Evolutionary conservation across 1,140 invertebrate species (phyloP), one percentile per base, ranked within the genome.

Genomic region (Andricus grossulariae): DNA sequence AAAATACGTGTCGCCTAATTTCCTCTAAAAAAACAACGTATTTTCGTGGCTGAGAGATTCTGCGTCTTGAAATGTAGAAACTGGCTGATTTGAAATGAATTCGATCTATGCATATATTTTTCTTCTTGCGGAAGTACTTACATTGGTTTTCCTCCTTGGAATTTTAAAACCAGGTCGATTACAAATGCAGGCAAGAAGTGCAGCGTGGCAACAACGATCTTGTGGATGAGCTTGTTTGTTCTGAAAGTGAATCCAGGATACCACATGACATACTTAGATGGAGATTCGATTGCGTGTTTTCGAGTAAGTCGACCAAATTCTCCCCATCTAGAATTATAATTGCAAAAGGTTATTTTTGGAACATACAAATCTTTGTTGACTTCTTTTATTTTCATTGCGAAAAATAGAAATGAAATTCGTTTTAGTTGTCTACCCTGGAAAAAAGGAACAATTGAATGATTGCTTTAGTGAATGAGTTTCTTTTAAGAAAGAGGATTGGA

Each of bases 191-290:
- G 97, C 25, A 97, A 85, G 83, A 94, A 94, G 84, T 98, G 97
- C 18, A 96, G 93, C 13, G 95, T 88, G 7, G 94, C 90, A 54
- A 95, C 94, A 81, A 94, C 94, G 45, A 97, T 90, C 13, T 93
- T 93, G 84, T 97, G 96, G 66, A 95, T 90, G 1, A 95, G 85
- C 51, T 94, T 92, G 74, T 94, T 96, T 5, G 94, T 95, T 50
- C 95, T 94, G 86, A 97, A 97, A 7, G 93, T 93, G 85, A 96
- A 96, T 71, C 95, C 94, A 4, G 97, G 97, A 89, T 97, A 97
- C 95, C 96, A 96, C 87, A 96, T 94, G n/a, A 96, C 93, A 81
- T 96, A 95, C 89, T 95, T 96, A 52, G 95, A 94, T 4, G 97
- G 96, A 78, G 94, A 95, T 71, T 94, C 93, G 13, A 94, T 90